Evolutionary conservation across 2,888 invertebrate species (phyloP).

Genomic region (Litoditis marina): DNA sequence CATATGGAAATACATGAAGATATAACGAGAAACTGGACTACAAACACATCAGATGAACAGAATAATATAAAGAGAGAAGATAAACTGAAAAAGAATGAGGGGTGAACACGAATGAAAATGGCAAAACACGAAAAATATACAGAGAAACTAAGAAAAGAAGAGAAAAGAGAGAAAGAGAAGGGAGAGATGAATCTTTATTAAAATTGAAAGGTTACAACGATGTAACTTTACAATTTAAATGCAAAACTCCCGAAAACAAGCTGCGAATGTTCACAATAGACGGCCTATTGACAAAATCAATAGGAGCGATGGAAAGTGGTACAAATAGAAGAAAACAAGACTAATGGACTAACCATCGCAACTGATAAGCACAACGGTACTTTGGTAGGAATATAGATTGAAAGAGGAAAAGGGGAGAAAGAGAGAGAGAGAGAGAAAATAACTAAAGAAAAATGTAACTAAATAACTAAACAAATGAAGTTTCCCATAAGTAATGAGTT

Average conservation of each 20-base stretch:
- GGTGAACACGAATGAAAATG: no score
- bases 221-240: no score
- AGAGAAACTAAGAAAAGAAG: neutral
- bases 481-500: neutral
- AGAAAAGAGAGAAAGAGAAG: conserved; percentile 4
- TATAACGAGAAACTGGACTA: no score
- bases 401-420: neutral
- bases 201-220: no score
- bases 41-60: no score
- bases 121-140: neutral
- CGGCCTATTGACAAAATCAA: neutral
- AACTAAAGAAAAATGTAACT: neutral
- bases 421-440: neutral
- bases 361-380: no score
- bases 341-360: no score
- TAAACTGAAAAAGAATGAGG: conserved; percentile 5
- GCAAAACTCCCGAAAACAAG: neutral
- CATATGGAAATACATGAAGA: no score
- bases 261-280: neutral
- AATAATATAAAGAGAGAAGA: neutral
- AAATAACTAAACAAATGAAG: neutral
- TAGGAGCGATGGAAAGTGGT: conserved; percentile 5
- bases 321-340: neutral
- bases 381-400: neutral
- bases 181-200: conserved; percentile 11